A percentile compares a stretch with the other conserved stretches of the same genome.
phyloP scores from a whole-genome alignment of 2,888 invertebrate species.

The Cataglyphis altisquamis region DNA sequence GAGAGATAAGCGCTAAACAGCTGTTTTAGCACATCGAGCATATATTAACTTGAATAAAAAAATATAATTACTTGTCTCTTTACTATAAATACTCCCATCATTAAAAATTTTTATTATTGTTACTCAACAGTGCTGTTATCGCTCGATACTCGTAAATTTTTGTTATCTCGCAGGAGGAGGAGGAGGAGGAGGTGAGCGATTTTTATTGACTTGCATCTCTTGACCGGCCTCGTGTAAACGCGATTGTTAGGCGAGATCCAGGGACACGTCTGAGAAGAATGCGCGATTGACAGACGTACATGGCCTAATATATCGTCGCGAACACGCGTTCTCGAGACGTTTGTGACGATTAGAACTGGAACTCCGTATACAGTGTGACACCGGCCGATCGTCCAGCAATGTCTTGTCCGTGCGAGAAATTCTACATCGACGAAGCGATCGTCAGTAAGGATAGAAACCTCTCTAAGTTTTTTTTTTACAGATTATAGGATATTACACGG shows the following conservation, averaged over 20 bases:
- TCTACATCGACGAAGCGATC: background rate
- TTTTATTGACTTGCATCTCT: conserved; percentile 11
- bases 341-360: conserved; percentile 26
- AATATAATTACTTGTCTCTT: background rate
- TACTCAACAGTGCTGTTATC: background rate
- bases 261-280: conserved; percentile 5
- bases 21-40: background rate
- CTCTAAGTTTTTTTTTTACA: background rate
- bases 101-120: background rate
- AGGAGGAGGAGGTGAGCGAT: background rate
- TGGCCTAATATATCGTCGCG: conserved; percentile 12
- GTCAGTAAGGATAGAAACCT: background rate
- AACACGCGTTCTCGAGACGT: conserved; percentile 21
- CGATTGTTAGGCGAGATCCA: background rate
- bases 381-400: too few relatives aligned
- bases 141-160: background rate
- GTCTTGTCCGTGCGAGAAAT: background rate
- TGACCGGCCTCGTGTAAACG: conserved; percentile 2
- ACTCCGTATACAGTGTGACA: conserved; percentile 35
- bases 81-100: background rate
- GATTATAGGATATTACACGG: background rate
- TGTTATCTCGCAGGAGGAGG: background rate
- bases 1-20: conserved; percentile 9
- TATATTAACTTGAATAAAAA: background rate
- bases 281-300: conserved; percentile 15